Base-by-base conservation (phyloP, 1,140 invertebrate genomes). In the Pogonomyrmex barbatus region DNA sequence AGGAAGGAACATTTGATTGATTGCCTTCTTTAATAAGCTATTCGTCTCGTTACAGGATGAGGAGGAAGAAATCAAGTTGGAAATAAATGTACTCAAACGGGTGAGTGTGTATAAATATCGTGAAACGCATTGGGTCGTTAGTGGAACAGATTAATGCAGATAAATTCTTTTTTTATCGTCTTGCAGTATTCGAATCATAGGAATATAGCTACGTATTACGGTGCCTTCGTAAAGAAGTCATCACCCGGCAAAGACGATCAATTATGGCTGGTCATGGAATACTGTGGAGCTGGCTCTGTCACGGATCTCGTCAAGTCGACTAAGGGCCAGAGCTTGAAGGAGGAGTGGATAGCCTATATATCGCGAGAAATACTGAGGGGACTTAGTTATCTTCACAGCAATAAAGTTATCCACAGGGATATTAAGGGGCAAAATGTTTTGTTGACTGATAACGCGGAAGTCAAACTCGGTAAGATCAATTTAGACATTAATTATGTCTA, bases 381-480 rank as follows among this genome's bases (percentile, higher is more conserved):
- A 91, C 96, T 99, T 58, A 98, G 98, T 93, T 99, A 99, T 96
- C 97, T 99, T 89, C 99, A 99, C 95, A 97, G 97, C 90, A 99
- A 99, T 95, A 99, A 99, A 97, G 99, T 99, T 67, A 99, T 99
- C 92, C 99, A 99, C 95, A 96, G 99, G 94, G 99, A 99, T 95
- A 99, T 99, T 91, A 99, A 99, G 95, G 99, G 99, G 60, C 99
- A 99, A 95, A 99, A 99, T 96, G 99, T 99, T 73, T 96, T 99
- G 45, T 96, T 99, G 33, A 99, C 99, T 87, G 99, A 99, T 94
- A 99, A 99, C 96, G 99, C 99, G 71, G 99, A 99, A 97, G 99
- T 99, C 50, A 99, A 99, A 96, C 96, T 99, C 91, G 97, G 97
- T 97, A 94, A 94, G 96, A 2, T 17, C 12, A 42, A 17, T 60